These are phyloP conservation scores for Onthophagus sagittarius DNA, from an alignment of 2,888 invertebrate species.

Conservation along the genomic window DNA sequence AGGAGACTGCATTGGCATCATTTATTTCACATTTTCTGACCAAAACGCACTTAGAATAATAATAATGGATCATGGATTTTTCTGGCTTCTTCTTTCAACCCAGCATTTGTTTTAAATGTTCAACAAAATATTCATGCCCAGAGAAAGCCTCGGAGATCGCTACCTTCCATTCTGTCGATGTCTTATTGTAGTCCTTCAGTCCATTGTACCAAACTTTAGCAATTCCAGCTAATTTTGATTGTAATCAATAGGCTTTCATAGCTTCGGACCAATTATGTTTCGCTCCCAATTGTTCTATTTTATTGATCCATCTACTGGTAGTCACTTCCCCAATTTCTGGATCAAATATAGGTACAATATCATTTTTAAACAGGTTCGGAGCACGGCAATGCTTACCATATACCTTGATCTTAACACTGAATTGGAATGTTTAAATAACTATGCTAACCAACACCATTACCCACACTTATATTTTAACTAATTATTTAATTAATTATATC, in stretches of 20 bases:
- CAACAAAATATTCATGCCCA: no score
- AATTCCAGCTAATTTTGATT: not conserved
- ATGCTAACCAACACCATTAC: no score
- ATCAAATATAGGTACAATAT: conserved; percentile 1
- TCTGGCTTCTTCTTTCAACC: no score
- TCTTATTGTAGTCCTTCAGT: not conserved
- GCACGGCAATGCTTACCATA: no score
- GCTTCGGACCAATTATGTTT: not conserved
- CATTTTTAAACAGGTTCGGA: not conserved
- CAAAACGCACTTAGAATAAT: not conserved
- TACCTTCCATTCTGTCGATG: not conserved
- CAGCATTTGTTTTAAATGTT: no score
- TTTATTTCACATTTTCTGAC: not conserved
- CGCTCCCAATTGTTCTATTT: not conserved
- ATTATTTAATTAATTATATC: no score
- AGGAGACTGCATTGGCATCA: not conserved
- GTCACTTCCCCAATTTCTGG: not conserved
- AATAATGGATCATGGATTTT: no score
- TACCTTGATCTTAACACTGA: no score
- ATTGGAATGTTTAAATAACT: no score
- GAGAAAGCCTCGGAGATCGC: no score
- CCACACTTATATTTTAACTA: no score
- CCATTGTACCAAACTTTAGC: conserved; percentile 2
- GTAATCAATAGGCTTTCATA: not conserved
- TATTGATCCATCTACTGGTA: not conserved